Base-by-base conservation (phyloP, 2,113 vertebrate species). In the Sturnira hondurensis region DNA sequence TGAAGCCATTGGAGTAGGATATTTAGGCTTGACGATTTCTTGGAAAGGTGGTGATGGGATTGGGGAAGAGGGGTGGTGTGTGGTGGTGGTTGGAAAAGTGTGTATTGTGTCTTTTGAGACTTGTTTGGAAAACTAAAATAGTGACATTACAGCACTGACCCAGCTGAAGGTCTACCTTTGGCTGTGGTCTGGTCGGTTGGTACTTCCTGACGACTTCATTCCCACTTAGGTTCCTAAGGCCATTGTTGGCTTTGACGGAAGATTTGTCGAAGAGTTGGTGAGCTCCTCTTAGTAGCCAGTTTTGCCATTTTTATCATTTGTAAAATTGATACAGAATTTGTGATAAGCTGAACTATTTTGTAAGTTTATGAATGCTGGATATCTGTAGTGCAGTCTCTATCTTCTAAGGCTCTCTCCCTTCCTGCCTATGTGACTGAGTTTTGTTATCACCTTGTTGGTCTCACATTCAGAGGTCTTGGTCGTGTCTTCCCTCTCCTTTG, bases 311-410 rank as follows among this genome's bases (percentile, higher is more conserved):
- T 85, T 86, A 15, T 71, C 15, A 43, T 90, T 96, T 20, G 65
- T 65, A 87, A 92, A 92, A 77, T 95, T 93, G 61, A 67, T 24
- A 26, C 50, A 6, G 86, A 31, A 83, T 93, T 67, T 94, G 54
- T 81, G 67, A 76, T 26, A 92, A 58, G 31, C 13, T 83, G 13
- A 56, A 71, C 47, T 45, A 3, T 89, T 95, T 83, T 70, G 36
- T 70, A 45, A 47, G 45, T 45, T 73, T 93, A 33, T 52, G 84
- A 86, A 7, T 78, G 33, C 13, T 65, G 0, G 73, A 13, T 90
- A 24, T 52, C 87, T 52, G 43, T 54, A 61, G 4, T 36, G 71
- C 0, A 65, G 0, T 67, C 43, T 83, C 52, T 85, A 54, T 16
- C 89, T 95, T 94, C 50, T 89, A 70, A 93, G 19, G 16, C 81